Evolutionary conservation across 2,113 vertebrate species (phyloP).

Genomic region (Indicator indicator): DNA sequence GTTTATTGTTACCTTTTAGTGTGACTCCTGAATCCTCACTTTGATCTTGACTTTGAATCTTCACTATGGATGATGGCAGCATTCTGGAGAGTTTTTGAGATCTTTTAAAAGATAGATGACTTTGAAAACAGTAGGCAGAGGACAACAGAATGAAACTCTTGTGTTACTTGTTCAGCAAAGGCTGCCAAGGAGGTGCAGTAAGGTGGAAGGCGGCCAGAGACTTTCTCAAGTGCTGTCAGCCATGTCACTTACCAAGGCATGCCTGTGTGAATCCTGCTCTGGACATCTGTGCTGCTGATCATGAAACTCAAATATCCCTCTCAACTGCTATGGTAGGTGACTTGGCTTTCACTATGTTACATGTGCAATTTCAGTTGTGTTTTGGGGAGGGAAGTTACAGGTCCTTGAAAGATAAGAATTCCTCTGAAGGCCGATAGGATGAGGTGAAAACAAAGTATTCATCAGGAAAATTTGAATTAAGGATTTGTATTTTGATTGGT

Average conservation of each 20-base stretch:
- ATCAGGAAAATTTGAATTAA: background rate
- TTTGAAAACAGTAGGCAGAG: background rate
- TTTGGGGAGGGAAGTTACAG: background rate
- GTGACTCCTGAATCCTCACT: background rate
- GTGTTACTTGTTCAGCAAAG: accelerated
- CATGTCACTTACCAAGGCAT: accelerated
- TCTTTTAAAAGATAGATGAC: background rate
- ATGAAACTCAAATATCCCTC: background rate
- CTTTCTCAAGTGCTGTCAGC: background rate
- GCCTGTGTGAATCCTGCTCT: accelerated
- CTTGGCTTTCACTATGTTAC: accelerated
- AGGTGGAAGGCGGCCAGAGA: background rate
- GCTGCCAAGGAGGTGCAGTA: too few relatives aligned
- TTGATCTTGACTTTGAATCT: too few relatives aligned
- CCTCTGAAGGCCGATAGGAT: background rate
- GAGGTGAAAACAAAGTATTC: background rate
- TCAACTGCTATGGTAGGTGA: background rate
- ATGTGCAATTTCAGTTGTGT: background rate
- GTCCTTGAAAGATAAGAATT: background rate
- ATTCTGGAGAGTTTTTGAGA: background rate
- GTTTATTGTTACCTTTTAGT: background rate
- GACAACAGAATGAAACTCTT: background rate
- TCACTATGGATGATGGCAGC: accelerated
- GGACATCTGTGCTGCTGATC: background rate
- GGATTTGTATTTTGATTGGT: background rate